A percentile compares a stretch with the other conserved stretches of the same genome.
These are phyloP conservation scores for Triops longicaudatus DNA, from an alignment of 1,140 invertebrate species.

Conservation along the genomic window DNA sequence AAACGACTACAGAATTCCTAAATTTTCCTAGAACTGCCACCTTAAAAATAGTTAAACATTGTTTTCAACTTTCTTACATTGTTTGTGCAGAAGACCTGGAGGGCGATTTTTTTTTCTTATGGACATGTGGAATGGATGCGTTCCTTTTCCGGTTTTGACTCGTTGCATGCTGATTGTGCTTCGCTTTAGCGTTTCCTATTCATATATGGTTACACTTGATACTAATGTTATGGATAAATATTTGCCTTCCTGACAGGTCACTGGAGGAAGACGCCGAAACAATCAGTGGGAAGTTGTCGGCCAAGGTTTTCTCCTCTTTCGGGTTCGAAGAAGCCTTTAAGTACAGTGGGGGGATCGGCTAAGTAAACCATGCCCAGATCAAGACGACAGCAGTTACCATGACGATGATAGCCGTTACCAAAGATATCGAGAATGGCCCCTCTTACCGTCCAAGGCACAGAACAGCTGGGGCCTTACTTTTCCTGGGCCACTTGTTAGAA, in stretches of 20 bases:
- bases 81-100: too few relatives aligned
- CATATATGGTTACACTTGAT: background rate
- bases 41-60: too few relatives aligned
- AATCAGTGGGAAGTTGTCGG: background rate
- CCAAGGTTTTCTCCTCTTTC: background rate
- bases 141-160: background rate
- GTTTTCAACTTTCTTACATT: too few relatives aligned
- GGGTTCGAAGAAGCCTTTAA: background rate
- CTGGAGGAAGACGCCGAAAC: background rate
- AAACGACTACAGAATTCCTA: too few relatives aligned
- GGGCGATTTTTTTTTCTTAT: too few relatives aligned
- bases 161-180: background rate
- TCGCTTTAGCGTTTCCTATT: background rate
- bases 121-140: too few relatives aligned
- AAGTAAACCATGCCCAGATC: background rate
- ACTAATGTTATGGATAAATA: background rate
- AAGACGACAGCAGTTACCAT: background rate
- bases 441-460: constrained; percentile 20
- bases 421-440: constrained; percentile 22
- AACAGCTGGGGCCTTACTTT: constrained; percentile 25
- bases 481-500: constrained; percentile 24
- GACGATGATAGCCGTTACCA: constrained; percentile 1
- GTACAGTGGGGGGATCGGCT: background rate
- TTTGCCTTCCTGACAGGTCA: background rate
- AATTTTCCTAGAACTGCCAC: too few relatives aligned